Base-by-base conservation (phyloP, 2,797 vertebrate species). In the Octomys mimax region DNA sequence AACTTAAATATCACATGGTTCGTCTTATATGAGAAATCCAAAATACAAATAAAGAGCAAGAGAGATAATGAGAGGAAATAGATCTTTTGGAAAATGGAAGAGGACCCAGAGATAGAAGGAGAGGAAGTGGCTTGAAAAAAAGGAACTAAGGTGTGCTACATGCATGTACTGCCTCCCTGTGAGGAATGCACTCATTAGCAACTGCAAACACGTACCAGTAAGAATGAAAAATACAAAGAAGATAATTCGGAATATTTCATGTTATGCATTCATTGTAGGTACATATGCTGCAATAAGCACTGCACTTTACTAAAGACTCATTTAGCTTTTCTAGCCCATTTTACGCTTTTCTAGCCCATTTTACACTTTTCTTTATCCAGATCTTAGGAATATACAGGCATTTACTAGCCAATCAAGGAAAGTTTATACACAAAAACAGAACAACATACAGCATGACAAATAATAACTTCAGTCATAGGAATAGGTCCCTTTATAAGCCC, bases 301-400 rank as follows among this genome's bases (percentile, higher is more conserved):
- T 8, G 14, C 57, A 22, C 36, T 92, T 86, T 93, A 88, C 22
- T 77, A 89, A 86, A 84, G 73, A 94, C 42, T 52, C 36, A 52
- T 13, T 82, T 36, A 62, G 57, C 5, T 39, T 80, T 26, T 14
- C 33, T 36, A 46, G 21, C n/a, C n/a, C 87, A 77, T 77, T 70
- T 70, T 64, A 78, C 11, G 77, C 31, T 66, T 66, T 16, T 49
- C 13, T 14, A n/a, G n/a, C n/a, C n/a, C 87, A 77, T 77, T 70
- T 70, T 64, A 78, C 11, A 81, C 31, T 66, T 66, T 16, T 49
- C 13, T 14, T 31, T 49, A 77, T 16, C 16, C 7, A 52, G 31
- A 4, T 52, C 42, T 81, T 33, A 81, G 68, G 46, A 80, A 61
- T 42, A 59, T n/a, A 75, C 80, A 89, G 31, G 21, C n/a, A 78